A percentile compares a stretch with the other conserved stretches of the same genome.
Conservation (phyloP, 1,140 invertebrate genomes). For the Oreohelix idahoensis region DNA sequence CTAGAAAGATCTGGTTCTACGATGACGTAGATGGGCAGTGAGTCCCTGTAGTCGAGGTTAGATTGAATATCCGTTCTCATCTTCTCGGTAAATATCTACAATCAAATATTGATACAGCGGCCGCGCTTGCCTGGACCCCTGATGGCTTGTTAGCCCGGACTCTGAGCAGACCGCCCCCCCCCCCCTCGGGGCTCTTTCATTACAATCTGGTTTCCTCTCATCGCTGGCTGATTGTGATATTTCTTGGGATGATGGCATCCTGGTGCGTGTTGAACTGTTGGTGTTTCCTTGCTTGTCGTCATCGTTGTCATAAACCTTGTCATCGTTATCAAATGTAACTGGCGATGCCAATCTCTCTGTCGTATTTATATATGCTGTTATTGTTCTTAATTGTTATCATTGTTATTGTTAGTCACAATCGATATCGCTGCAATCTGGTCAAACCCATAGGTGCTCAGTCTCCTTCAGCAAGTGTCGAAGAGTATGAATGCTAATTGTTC, state of each 20-base stretch:
- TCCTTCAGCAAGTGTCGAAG: no score
- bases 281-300: background rate
- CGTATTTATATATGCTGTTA: no score
- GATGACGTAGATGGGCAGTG: background rate
- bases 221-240: background rate
- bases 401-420: no score
- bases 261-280: no score
- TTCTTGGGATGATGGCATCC: background rate
- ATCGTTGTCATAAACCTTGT: background rate
- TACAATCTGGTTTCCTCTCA: background rate
- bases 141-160: conserved; percentile 8
- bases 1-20: no score
- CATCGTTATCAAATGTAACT: no score
- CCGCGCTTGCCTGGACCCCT: background rate
- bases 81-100: conserved; percentile 19
- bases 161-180: background rate
- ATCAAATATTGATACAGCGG: conserved; percentile 26
- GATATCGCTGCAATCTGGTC: no score
- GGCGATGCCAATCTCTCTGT: no score
- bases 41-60: background rate
- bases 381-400: no score
- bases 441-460: no score
- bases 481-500: no score
- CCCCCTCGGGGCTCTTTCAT: background rate
- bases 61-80: conserved; percentile 5